phyloP scores from a whole-genome alignment of 2,797 vertebrate genomes.

The Rhincodon typus region DNA sequence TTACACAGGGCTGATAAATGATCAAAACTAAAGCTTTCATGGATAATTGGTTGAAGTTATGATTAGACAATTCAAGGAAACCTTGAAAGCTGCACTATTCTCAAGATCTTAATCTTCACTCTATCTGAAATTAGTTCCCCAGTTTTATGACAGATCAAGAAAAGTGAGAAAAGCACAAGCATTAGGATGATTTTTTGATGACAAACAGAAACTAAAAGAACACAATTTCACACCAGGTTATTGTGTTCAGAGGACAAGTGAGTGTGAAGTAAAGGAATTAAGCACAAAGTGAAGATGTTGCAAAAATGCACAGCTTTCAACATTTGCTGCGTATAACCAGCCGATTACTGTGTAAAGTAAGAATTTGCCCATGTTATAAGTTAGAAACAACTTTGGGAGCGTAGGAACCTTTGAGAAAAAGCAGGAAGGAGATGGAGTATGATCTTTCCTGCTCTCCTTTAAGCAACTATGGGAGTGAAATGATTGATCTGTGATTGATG shows the following conservation, averaged over 20 bases:
- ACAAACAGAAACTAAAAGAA: neutral
- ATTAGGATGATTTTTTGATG: neutral
- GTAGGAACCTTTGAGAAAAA: neutral
- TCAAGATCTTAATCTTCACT: neutral
- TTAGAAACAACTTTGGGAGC: neutral
- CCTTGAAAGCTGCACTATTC: constrained; percentile 58
- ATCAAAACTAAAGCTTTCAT: constrained; percentile 96
- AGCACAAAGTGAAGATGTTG: neutral
- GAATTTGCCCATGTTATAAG: neutral
- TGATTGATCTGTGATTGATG: neutral
- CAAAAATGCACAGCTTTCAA: neutral
- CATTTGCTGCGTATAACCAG: neutral
- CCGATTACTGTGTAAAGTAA: neutral
- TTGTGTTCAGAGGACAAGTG: neutral
- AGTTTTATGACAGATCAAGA: neutral
- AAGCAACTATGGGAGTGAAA: neutral
- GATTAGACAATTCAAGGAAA: constrained; percentile 94
- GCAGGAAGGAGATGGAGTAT: neutral
- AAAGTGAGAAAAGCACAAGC: neutral
- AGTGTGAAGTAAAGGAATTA: neutral
- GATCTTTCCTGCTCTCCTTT: neutral
- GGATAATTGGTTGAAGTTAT: constrained; percentile 98
- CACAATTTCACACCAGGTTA: neutral
- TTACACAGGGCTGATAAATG: constrained; percentile 89
- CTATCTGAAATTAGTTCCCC: neutral